Evolutionary conservation across 1,140 invertebrate species (phyloP).

Genomic region (Camponotus floridanus): DNA sequence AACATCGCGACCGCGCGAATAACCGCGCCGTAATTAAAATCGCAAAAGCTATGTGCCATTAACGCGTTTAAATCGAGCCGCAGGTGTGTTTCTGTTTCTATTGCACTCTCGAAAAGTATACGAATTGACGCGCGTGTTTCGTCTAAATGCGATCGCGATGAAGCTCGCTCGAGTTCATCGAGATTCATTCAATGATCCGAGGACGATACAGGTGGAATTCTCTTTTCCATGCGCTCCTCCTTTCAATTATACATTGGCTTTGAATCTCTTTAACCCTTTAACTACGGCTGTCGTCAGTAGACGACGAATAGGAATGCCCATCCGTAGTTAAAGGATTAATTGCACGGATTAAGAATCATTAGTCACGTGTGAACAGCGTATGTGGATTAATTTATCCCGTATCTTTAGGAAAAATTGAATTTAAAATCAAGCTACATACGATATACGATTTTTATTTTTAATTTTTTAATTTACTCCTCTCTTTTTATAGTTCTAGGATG

Average conservation of each 20-base stretch:
- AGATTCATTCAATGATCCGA: background rate
- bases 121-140: background rate
- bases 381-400: background rate
- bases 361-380: background rate
- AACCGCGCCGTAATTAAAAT: conserved; percentile 60
- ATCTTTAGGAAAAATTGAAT: background rate
- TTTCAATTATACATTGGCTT: background rate
- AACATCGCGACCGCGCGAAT: conserved; percentile 32
- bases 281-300: no score
- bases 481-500: background rate
- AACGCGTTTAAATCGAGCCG: conserved; percentile 51
- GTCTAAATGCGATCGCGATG: background rate
- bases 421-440: background rate
- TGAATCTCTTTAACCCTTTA: background rate
- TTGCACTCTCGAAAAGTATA: background rate
- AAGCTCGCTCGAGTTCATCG: background rate
- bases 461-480: background rate
- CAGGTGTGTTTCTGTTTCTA: background rate
- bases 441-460: background rate
- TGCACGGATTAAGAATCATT: background rate
- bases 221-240: background rate
- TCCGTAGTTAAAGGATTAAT: no score
- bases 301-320: no score
- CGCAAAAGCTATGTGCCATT: conserved; percentile 31
- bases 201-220: background rate